Percentiles rank a stretch among this genome's conserved stretches.
These are phyloP conservation scores for Glaucidium brasilianum DNA, from an alignment of 2,113 vertebrate species.

Conservation along the genomic window DNA sequence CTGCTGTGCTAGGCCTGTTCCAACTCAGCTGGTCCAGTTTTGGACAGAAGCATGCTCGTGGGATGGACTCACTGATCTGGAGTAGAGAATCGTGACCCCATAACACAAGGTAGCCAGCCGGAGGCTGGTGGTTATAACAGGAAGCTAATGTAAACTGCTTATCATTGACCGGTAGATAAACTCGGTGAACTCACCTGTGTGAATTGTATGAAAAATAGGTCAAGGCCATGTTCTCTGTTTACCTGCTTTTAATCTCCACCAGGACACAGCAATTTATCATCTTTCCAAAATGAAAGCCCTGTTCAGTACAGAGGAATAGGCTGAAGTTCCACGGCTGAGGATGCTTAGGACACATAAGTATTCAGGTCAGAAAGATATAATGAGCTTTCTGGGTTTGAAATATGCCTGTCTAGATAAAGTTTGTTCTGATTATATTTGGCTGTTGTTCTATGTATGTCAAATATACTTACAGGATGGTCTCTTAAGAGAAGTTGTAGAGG, in stretches of 20 bases:
- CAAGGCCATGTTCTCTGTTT: background rate
- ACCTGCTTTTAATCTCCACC: background rate
- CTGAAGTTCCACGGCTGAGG: background rate
- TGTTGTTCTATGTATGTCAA: fast-evolving
- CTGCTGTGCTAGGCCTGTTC: background rate
- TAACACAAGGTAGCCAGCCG: background rate
- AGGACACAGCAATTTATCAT: background rate
- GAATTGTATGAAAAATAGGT: background rate
- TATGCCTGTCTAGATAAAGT: background rate
- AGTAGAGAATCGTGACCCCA: background rate
- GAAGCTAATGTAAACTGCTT: background rate
- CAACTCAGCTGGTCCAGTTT: background rate
- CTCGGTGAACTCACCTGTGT: background rate
- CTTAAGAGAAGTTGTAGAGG: background rate
- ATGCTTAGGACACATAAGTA: background rate
- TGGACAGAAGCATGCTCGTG: background rate
- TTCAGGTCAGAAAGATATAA: background rate
- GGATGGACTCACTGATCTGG: fast-evolving
- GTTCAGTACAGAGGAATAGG: background rate
- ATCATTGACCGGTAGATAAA: background rate
- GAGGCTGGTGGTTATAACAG: background rate
- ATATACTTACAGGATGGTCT: background rate
- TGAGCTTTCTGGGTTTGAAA: background rate
- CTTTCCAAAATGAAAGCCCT: background rate
- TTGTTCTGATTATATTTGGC: background rate